Conservation (phyloP, 2,113 vertebrate genomes). For the Clarias macrocephalus region DNA sequence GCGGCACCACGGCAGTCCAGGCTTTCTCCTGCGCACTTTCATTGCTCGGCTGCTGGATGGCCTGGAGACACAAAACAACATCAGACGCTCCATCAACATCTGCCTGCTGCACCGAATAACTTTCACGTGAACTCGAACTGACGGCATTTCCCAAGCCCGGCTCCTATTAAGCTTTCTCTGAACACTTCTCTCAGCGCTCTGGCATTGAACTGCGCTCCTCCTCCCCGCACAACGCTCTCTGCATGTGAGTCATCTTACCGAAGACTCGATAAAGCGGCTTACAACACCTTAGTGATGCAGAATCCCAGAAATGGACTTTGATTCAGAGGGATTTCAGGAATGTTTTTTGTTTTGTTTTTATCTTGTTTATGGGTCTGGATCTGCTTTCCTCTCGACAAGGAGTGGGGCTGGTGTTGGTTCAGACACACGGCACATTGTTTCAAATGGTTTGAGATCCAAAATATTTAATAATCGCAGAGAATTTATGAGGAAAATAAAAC, state of each 20-base stretch:
- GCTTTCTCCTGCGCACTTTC: conserved; percentile 89
- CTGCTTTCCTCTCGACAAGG: background rate
- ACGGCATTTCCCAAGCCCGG: background rate
- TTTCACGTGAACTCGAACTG: background rate
- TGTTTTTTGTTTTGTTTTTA: background rate
- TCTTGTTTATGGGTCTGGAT: background rate
- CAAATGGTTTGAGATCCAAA: background rate
- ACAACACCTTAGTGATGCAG: background rate
- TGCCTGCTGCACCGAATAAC: background rate
- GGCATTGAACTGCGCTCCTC: background rate
- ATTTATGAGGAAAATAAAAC: background rate
- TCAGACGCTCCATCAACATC: background rate
- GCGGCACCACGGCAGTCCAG: conserved; percentile 91
- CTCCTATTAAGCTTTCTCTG: background rate
- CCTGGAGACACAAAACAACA: conserved; percentile 68
- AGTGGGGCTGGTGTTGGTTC: background rate
- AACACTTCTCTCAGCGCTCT: background rate
- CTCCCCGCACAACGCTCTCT: background rate
- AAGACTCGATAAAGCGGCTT: background rate
- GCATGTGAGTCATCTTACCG: background rate
- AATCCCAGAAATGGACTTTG: background rate
- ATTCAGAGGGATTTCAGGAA: background rate
- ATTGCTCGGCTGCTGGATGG: conserved; percentile 88
- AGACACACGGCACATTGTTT: background rate
- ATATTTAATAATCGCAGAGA: background rate